Evolutionary conservation across 2,797 vertebrate genomes (phyloP).

Genomic region (Myotis planiceps): DNA sequence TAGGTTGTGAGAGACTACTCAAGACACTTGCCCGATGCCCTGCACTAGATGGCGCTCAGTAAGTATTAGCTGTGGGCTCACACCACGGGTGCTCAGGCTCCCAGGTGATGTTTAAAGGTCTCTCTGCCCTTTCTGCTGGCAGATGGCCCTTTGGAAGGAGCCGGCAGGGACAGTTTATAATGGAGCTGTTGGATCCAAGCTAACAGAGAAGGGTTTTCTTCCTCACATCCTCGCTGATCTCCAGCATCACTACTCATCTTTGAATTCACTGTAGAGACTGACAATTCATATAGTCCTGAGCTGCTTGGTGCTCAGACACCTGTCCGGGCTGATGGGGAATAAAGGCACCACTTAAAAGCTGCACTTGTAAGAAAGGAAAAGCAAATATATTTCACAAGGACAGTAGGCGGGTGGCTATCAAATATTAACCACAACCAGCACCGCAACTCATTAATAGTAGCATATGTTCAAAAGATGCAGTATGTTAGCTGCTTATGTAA

Average conservation of each 20-base stretch:
- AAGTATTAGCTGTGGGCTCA: neutral
- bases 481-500: neutral
- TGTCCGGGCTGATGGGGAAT: neutral
- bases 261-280: slow-evolving; percentile 33
- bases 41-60: neutral
- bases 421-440: slow-evolving; percentile 37
- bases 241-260: neutral
- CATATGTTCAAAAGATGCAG: neutral
- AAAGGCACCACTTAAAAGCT: neutral
- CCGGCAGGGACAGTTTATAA: neutral
- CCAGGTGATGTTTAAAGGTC: neutral
- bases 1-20: neutral
- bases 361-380: neutral
- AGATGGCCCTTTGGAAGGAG: neutral
- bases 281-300: neutral
- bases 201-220: slow-evolving; percentile 44
- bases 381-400: neutral
- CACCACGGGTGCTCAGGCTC: neutral
- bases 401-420: neutral
- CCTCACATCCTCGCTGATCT: neutral
- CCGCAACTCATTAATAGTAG: slow-evolving; percentile 43
- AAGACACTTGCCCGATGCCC: neutral
- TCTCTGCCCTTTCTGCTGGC: neutral
- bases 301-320: neutral
- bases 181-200: neutral